Conservation (phyloP, 2,888 invertebrate species). For the Xestia c-nigrum region DNA sequence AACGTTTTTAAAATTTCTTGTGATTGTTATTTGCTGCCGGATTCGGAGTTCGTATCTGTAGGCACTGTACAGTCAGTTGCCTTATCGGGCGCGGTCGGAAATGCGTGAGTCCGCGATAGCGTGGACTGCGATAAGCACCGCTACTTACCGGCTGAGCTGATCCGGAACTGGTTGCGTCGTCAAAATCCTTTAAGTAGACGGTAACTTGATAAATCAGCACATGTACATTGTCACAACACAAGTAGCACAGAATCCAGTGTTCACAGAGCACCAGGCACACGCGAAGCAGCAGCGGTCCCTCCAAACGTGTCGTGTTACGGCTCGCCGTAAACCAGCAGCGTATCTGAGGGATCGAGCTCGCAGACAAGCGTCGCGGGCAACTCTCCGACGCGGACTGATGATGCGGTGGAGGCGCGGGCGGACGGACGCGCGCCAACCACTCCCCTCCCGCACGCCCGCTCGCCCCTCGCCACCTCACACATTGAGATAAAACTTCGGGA, state of each 20-base stretch:
- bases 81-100: constrained; percentile 90
- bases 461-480: constrained; percentile 80
- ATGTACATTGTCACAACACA: constrained; percentile 88
- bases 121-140: constrained; percentile 88
- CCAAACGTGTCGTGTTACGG: constrained; percentile 91
- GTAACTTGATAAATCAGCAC: constrained; percentile 84
- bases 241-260: constrained; percentile 87
- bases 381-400: constrained; percentile 89
- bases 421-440: constrained; percentile 82
- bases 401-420: constrained; percentile 88
- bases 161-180: constrained; percentile 89
- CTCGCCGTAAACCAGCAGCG: constrained; percentile 90
- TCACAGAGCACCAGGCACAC: constrained; percentile 88
- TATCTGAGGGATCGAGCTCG: constrained; percentile 89
- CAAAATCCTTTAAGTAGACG: constrained; percentile 85
- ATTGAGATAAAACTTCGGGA: constrained; percentile 89
- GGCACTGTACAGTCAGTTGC: constrained; percentile 76
- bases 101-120: constrained; percentile 90
- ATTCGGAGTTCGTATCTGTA: constrained; percentile 75
- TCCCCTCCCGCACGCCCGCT: constrained; percentile 71
- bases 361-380: constrained; percentile 88
- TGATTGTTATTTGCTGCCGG: constrained; percentile 61
- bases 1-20: constrained; percentile 31
- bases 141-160: constrained; percentile 90
- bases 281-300: constrained; percentile 88